Base-by-base conservation (phyloP, 2,113 vertebrate genomes). In the Heteronetta atricapilla region DNA sequence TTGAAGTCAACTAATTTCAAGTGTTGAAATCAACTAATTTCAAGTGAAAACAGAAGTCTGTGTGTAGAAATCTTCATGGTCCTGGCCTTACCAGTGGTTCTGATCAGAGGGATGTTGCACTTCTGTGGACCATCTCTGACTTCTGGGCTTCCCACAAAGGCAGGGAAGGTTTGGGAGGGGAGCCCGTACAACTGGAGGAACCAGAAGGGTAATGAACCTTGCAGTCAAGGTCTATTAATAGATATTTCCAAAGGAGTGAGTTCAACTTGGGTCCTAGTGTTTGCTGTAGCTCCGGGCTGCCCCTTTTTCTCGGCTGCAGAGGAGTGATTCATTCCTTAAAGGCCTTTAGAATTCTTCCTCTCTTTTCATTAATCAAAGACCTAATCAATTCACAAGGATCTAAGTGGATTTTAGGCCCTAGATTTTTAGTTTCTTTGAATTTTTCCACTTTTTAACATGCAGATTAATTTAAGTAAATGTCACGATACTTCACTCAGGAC, bases 281-380 rank as follows among this genome's bases (percentile, higher is more conserved):
- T 91, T 68, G 28, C 56, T 82, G 7, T 82, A 13, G 22, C 55
- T 62, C 29, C 13, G 28, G 12, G n/a, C 67, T 74, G 44, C 36
- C 89, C 31, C 22, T 63, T 60, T 87, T 72, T 68, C 33, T 77
- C 52, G 69, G 40, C 40, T 90, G 6, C 46, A 50, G 36, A n/a
- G 72, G 64, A 77, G 68, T 69, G 48, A 53, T 64, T 69, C 3
- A 13, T 82, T 48, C 70, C 72, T 80, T 19, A 77, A 26, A n/a
- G 18, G 21, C 50, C 52, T 90, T 89, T 88, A 81, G 4, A 88
- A 63, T 90, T 20, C 36, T 78, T 72, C 31, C 22, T 81, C 22
- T 90, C 69, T 89, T 64, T 88, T 86, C 53, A 46, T 95, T 93
- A 75, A 64, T 93, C 66, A 86, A 84, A 52, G 33, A 28, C 29